Base-by-base conservation (phyloP, 2,113 vertebrate species). In the Ailuropoda melanoleuca region DNA sequence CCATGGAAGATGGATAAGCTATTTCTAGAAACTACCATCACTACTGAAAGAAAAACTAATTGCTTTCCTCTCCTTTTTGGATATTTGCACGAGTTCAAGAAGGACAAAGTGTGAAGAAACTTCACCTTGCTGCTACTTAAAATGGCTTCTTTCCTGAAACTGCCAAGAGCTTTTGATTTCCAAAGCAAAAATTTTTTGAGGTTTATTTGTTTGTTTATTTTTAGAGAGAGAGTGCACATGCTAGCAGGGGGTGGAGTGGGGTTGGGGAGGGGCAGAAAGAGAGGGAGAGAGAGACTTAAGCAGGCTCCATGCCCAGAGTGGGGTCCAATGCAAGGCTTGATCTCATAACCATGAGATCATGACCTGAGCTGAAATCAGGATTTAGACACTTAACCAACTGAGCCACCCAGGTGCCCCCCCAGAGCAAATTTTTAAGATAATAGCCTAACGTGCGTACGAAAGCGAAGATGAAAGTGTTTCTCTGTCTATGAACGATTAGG, bases 1-100 rank as follows among this genome's bases (percentile, higher is more conserved):
- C 88, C 85, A 8, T 62, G 58, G 97, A 98, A 98, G 97, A 98
- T 95, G 93, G 97, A 96, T 97, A 97, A 85, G 39, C 87, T 97
- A 64, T 89, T 88, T 96, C 94, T 93, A 94, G 97, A 92, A 96
- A 94, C 70, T 92, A 80, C 75, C 34, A 62, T 92, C 88, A 92
- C 92, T 72, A 64, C 31, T 93, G 89, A 58, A 94, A 93, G 74
- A 34, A n/a, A 68, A 68, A 9, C 58, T 60, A 92, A 97, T 95
- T 97, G 93, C 80, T 96, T 95, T 96, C 56, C 31, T 96, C 66
- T 80, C 11, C 4, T 53, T 95, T 96, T 84, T 87, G 78, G 87
- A 55, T 87, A 90, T 92, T 96, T 97, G 56, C 39, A 95, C 83
- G 19, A 95, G 80, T 93, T 95, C 90, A 83, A 74, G 82, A 95